phyloP scores from a whole-genome alignment of 2,888 invertebrate species.

The Synanthedon tipuliformis region DNA sequence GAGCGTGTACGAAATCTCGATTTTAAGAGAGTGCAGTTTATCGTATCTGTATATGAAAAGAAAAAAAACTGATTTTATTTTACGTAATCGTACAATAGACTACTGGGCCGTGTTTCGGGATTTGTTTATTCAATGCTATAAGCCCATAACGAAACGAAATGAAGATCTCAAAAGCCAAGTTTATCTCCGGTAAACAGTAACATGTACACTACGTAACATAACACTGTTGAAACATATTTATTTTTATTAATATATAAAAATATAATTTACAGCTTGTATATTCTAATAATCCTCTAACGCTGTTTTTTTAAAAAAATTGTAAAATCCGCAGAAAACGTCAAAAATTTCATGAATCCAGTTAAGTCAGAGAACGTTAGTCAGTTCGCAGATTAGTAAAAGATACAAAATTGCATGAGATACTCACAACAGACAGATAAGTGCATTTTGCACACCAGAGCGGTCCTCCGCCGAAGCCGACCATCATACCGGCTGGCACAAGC shows the following conservation, averaged over 20 bases:
- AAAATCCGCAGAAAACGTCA: not conserved
- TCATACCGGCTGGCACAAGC: slow-evolving; percentile 83
- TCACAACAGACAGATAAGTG: slow-evolving; percentile 88
- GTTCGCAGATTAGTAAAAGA: not conserved
- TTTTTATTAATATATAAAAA: not conserved
- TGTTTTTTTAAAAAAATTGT: not conserved
- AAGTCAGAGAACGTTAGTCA: too few species aligned
- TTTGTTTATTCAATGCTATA: too few species aligned
- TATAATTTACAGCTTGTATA: too few species aligned
- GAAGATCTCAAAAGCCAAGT: too few species aligned
- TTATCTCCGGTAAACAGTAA: too few species aligned
- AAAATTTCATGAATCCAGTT: not conserved
- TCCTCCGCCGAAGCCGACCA: slow-evolving; percentile 89
- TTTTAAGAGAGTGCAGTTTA: too few species aligned
- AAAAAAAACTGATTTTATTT: too few species aligned
- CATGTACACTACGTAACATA: not conserved
- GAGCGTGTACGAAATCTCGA: too few species aligned
- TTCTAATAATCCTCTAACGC: not conserved
- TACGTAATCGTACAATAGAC: too few species aligned
- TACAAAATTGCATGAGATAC: slow-evolving; percentile 16
- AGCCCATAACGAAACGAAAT: too few species aligned
- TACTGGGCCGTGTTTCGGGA: too few species aligned
- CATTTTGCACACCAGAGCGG: slow-evolving; percentile 97
- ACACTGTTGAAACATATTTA: not conserved
- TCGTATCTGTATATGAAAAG: too few species aligned